Conservation (phyloP, 2,797 vertebrate species). For the Cyclura pinguis region DNA sequence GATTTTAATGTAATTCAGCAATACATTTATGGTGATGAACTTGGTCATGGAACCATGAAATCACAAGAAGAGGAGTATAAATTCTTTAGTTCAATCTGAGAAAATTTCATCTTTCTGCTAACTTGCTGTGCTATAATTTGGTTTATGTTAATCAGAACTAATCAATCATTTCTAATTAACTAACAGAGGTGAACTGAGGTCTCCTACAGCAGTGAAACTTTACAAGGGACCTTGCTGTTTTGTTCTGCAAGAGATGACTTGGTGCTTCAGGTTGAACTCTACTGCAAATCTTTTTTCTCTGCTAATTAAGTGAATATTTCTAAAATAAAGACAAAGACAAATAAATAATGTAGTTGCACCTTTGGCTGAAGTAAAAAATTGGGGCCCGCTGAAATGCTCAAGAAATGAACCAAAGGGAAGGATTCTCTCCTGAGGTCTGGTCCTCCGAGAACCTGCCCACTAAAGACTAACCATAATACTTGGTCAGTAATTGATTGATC, state of each 20-base stretch:
- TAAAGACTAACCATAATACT: too few relatives aligned
- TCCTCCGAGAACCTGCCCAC: too few relatives aligned
- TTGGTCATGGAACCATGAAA: slow-evolving; percentile 42
- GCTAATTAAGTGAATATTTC: not conserved
- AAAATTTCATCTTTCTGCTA: slow-evolving; percentile 33
- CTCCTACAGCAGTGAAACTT: slow-evolving; percentile 42
- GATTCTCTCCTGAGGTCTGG: too few relatives aligned
- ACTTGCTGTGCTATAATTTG: slow-evolving; percentile 25
- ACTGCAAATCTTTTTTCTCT: not conserved
- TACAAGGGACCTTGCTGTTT: slow-evolving; percentile 38
- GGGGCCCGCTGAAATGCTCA: too few relatives aligned
- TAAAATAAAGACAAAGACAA: not conserved
- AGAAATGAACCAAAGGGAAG: too few relatives aligned
- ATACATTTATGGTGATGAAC: slow-evolving; percentile 21
- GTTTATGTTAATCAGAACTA: slow-evolving; percentile 56
- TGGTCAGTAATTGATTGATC: too few relatives aligned
- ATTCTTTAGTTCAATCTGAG: slow-evolving; percentile 32
- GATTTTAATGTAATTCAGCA: slow-evolving; percentile 40
- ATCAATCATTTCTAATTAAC: slow-evolving; percentile 66
- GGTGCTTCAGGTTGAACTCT: not conserved
- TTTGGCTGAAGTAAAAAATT: not conserved
- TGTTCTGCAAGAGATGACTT: slow-evolving; percentile 33
- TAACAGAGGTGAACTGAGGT: slow-evolving; percentile 51
- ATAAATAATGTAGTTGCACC: not conserved
- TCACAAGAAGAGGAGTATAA: not conserved